phyloP scores from a whole-genome alignment of 1,140 invertebrate genomes.

The Temnothorax longispinosus region DNA sequence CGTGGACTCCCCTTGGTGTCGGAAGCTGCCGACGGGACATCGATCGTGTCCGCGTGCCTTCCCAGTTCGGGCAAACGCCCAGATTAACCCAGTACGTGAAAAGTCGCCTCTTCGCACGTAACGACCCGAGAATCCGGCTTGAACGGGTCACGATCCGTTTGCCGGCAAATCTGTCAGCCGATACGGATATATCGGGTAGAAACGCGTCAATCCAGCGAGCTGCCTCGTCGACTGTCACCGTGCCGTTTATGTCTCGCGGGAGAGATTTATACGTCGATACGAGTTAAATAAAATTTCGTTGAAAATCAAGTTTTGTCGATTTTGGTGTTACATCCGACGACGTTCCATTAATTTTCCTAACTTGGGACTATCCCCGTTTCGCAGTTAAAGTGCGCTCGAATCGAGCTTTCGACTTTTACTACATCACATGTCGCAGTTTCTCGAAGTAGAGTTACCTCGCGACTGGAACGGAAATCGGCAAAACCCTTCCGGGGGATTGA shows the following conservation, averaged over 20 bases:
- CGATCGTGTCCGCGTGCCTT: slow-evolving; percentile 42
- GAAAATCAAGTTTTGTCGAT: neutral
- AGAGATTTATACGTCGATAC: neutral
- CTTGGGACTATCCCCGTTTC: neutral
- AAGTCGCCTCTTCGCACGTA: slow-evolving; percentile 35
- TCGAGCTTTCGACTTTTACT: neutral
- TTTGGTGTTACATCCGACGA: neutral
- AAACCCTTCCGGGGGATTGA: neutral
- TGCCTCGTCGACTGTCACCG: slow-evolving; percentile 10
- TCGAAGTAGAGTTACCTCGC: neutral
- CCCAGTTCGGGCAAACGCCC: neutral
- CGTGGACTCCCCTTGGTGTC: slow-evolving; percentile 39
- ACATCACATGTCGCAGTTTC: slow-evolving; percentile 1
- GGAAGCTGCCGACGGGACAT: slow-evolving; percentile 24
- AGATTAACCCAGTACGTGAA: slow-evolving; percentile 6
- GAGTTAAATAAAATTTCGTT: slow-evolving; percentile 14
- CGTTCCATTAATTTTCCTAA: neutral
- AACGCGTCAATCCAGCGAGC: neutral
- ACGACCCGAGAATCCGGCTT: neutral
- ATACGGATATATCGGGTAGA: neutral
- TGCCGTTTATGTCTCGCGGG: neutral
- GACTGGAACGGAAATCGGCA: slow-evolving; percentile 18
- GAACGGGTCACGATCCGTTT: neutral
- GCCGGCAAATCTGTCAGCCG: slow-evolving; percentile 11
- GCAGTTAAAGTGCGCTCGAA: neutral